These are phyloP conservation scores for Oncorhynchus keta DNA, from an alignment of 2,113 vertebrate species.

Conservation along the genomic window DNA sequence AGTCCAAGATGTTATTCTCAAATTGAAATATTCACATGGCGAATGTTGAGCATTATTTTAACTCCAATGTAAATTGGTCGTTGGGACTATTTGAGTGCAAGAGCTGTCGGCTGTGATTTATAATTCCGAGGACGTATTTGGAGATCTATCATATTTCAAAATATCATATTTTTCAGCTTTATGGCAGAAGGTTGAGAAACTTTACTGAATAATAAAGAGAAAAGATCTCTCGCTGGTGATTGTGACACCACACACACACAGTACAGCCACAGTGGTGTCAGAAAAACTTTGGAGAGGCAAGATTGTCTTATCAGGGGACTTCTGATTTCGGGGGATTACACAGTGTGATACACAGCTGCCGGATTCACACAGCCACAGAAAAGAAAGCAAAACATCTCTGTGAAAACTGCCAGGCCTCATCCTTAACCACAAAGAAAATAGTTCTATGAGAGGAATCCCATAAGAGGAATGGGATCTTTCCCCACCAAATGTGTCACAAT, in stretches of 20 bases:
- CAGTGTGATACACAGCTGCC: constrained; percentile 12
- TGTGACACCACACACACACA: constrained; percentile 14
- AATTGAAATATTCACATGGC: constrained; percentile 38
- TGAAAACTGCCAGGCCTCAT: background rate
- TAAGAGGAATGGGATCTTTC: no score
- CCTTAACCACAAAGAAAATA: background rate
- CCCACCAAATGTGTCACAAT: no score
- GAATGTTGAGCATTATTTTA: background rate
- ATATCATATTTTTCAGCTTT: constrained; percentile 24
- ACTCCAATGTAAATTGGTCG: background rate
- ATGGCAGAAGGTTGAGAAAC: constrained; percentile 27
- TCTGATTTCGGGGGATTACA: constrained; percentile 26
- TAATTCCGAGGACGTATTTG: constrained; percentile 33
- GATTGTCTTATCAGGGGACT: constrained; percentile 23
- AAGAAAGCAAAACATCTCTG: constrained; percentile 12
- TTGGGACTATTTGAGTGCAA: background rate
- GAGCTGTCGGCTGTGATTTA: constrained; percentile 18
- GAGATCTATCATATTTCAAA: constrained; percentile 30
- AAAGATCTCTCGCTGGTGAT: constrained; percentile 7
- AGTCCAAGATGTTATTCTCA: constrained; percentile 30
- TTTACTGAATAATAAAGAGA: constrained; percentile 38
- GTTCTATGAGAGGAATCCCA: no score
- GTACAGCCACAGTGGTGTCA: constrained; percentile 11
- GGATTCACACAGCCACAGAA: constrained; percentile 8
- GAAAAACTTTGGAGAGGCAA: constrained; percentile 26